A percentile compares a stretch with the other conserved stretches of the same genome.
Evolutionary conservation across 2,888 invertebrate species (phyloP).

Genomic region (Drosophila gaucha): DNA sequence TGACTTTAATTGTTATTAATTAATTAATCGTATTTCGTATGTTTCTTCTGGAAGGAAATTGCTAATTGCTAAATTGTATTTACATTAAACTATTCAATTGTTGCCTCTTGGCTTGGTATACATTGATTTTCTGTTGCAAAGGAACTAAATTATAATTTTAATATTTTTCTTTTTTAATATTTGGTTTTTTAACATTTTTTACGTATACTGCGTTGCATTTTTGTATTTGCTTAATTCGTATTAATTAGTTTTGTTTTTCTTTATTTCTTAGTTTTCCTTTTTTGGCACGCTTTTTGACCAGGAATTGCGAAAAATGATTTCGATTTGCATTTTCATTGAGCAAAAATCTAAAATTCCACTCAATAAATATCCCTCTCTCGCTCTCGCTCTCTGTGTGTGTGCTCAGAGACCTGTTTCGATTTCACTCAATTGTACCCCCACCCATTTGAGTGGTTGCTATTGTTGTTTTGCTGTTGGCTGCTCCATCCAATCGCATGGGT

Average conservation of each 20-base stretch:
- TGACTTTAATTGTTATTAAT: conserved; percentile 32
- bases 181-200: conserved; percentile 38
- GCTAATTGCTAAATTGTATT: conserved; percentile 58
- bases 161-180: conserved; percentile 8
- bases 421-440: conserved; percentile 56
- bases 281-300: conserved; percentile 57
- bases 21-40: conserved; percentile 13
- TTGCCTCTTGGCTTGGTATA: conserved; percentile 45
- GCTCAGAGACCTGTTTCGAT: conserved; percentile 48
- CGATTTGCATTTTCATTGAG: conserved; percentile 11
- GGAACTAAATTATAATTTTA: conserved; percentile 31
- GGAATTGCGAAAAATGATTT: conserved; percentile 43
- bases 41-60: conserved; percentile 63
- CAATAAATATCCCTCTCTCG: conserved; percentile 29
- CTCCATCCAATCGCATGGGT: conserved; percentile 73
- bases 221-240: conserved; percentile 60
- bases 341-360: conserved; percentile 28
- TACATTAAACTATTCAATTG: conserved; percentile 45
- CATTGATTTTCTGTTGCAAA: conserved; percentile 12
- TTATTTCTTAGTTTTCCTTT: conserved; percentile 18
- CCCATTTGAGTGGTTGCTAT: conserved; percentile 52
- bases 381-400: not conserved
- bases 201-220: conserved; percentile 81
- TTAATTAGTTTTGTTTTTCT: conserved; percentile 22
- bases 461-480: conserved; percentile 38